Evolutionary conservation across 1,140 invertebrate species (phyloP), one percentile per base, ranked within the genome.

Genomic region (Ctenoplectra terminalis): DNA sequence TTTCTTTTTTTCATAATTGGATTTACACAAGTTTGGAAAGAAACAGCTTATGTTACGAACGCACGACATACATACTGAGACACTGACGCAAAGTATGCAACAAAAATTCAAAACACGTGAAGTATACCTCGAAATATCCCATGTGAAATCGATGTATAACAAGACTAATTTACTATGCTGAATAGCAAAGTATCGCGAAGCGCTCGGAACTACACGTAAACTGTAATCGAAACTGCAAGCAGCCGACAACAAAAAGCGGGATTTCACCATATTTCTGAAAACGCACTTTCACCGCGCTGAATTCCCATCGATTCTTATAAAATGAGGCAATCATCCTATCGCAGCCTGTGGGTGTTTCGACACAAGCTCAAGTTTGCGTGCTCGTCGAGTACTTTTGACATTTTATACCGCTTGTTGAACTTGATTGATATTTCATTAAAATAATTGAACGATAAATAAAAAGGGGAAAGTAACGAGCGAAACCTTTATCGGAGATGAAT

Each of bases 191-290:
- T n/a, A 17, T 31, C 29, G 58, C 8, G 58, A 2, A 34, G n/a
- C 34, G 26, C n/a, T 40, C 37, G 11, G 11, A 13, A 7, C n/a
- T 37, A 37, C 61, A 1, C 23, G 31, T 37, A 40, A 13, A n/a
- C 5, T 7, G 48, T 76, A 31, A 66, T 66, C 26, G 34, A 76
- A 66, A 4, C 48, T 76, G 60, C 46, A 66, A 66, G 26, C 31
- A 46, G 29, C 8, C 34, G 34, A 23, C 63, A 56, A 69, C 23
- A 56, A 56, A 69, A 56, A 69, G 9, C 13, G 15, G 23, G 74
- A 67, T 77, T 69, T 77, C 74, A 56, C 48, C 50, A 34, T 46
- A 40, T 77, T 77, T 69, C 63, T 77, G 63, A 77, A 77, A 77
- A 77, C 63, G 60, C 50, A 77, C 74, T 77, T 77, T 77, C 74